Base-by-base conservation (phyloP, 2,888 invertebrate genomes). In the Cephus sareptanus region DNA sequence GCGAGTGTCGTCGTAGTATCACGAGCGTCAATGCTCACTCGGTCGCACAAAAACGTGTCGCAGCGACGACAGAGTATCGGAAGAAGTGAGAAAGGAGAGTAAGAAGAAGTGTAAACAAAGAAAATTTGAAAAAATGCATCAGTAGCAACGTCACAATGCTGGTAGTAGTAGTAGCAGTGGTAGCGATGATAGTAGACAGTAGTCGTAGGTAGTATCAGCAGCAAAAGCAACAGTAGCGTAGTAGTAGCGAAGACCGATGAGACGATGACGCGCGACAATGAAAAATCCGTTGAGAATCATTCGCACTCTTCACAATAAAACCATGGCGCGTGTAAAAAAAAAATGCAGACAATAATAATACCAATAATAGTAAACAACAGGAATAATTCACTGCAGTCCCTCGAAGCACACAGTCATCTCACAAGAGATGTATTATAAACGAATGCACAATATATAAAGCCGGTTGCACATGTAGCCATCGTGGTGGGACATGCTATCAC, bases 241-340 rank as follows among this genome's bases (percentile, higher is more conserved):
- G 33, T 12, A 71, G 71, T 13, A 71, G 31, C 71, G 71, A 34
- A 31, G 71, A 56, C 23, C 56, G 56, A 23, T 56, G 56, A 56
- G 56, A 56, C 56, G 56, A 56, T 13, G 71, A 15, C 71, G 71
- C 71, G 71, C 31, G 71, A 71, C 31, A 34, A 34, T 34, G 71
- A 71, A 34, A 71, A 34, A 71, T 71, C 33, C 33, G 33, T 34
- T 31, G 34, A 71, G 71, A 71, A 15, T 71, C 31, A 15, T 71
- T 31, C 71, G 34, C 71, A 71, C 71, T 71, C 71, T 71, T 71
- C 71, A 71, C 71, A 71, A 23, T 71, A 71, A 71, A 71, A 71
- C 71, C 71, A 71, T 71, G 56, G 56, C 56, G 56, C 56, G 56
- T 23, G 1, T 9, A 40, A 23, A 23, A 40, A 23, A 40, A 40